Percentiles rank a stretch among this genome's conserved stretches.
Evolutionary conservation across 2,888 invertebrate genomes (phyloP).

Genomic region (Chorisops tibialis): DNA sequence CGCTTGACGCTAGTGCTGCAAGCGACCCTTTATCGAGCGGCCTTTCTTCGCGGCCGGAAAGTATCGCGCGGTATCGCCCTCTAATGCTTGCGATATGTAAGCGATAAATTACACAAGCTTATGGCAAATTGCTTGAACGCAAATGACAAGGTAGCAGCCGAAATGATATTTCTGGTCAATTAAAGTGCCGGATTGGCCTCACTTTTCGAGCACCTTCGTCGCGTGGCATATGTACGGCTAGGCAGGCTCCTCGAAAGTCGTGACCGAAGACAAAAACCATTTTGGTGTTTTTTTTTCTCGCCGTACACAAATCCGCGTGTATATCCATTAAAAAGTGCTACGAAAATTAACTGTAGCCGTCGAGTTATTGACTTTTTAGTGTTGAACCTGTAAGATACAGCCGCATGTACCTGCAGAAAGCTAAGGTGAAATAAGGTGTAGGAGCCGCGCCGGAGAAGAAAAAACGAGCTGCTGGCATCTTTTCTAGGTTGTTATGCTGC

Average conservation of each 20-base stretch:
- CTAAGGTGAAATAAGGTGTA: neutral
- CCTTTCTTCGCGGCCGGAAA: neutral
- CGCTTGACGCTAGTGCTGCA: neutral
- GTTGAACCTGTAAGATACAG: neutral
- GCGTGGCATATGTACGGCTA: neutral
- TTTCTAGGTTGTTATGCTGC: neutral
- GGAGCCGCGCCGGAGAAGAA: neutral
- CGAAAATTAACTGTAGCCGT: neutral
- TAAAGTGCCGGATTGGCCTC: slow-evolving; percentile 13
- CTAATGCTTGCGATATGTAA: slow-evolving; percentile 7
- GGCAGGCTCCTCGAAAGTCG: slow-evolving; percentile 4
- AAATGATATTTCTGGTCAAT: slow-evolving; percentile 12
- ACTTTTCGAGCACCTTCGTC: neutral
- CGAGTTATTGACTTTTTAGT: slow-evolving; percentile 3
- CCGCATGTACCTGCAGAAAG: slow-evolving; percentile 2
- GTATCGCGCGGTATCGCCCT: slow-evolving; percentile 7
- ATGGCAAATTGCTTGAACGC: slow-evolving; percentile 13
- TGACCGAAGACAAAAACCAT: slow-evolving; percentile 6
- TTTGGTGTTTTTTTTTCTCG: neutral
- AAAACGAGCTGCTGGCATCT: neutral
- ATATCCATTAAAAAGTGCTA: neutral
- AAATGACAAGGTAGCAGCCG: neutral
- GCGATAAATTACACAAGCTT: slow-evolving; percentile 2
- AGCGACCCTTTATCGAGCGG: slow-evolving; percentile 10
- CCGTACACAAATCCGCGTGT: neutral